Conservation (phyloP, 2,797 vertebrate genomes). For the Danio albolineatus region DNA sequence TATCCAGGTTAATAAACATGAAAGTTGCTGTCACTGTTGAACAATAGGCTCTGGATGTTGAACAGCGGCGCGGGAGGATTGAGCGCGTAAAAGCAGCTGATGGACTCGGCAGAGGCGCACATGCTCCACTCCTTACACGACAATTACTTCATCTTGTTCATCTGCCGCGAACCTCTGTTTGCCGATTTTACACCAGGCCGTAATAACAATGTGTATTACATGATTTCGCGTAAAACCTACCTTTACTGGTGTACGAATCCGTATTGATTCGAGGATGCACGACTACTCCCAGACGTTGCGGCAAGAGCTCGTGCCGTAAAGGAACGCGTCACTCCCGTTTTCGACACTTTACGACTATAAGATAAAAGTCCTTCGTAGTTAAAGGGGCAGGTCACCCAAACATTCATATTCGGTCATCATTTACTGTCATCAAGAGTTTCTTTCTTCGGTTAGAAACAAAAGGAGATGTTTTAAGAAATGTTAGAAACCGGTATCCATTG, state of each 20-base stretch:
- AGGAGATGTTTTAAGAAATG: no score
- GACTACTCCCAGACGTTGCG: not conserved
- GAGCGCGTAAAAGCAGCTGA: constrained; percentile 3
- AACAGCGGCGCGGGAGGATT: not conserved
- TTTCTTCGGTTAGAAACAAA: no score
- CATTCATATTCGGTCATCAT: no score
- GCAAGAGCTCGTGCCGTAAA: constrained; percentile 25
- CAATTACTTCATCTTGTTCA: not conserved
- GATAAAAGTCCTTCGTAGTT: constrained; percentile 17
- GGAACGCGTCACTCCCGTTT: not conserved
- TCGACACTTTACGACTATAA: constrained; percentile 9
- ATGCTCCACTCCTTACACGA: constrained; percentile 5
- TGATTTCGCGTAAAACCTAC: not conserved
- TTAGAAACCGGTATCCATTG: no score
- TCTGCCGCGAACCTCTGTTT: not conserved
- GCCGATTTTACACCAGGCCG: not conserved
- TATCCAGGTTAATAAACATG: not conserved
- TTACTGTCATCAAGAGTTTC: no score
- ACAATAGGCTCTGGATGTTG: not conserved
- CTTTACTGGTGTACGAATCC: not conserved
- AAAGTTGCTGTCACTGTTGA: not conserved
- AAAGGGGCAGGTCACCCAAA: no score
- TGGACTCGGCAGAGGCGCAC: constrained; percentile 5
- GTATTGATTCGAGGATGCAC: not conserved
- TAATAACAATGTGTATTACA: not conserved